Percentiles rank a stretch among this genome's conserved stretches.
Conservation (phyloP, 92 coral and sea anemone genomes). For the Micromussa lordhowensis region DNA sequence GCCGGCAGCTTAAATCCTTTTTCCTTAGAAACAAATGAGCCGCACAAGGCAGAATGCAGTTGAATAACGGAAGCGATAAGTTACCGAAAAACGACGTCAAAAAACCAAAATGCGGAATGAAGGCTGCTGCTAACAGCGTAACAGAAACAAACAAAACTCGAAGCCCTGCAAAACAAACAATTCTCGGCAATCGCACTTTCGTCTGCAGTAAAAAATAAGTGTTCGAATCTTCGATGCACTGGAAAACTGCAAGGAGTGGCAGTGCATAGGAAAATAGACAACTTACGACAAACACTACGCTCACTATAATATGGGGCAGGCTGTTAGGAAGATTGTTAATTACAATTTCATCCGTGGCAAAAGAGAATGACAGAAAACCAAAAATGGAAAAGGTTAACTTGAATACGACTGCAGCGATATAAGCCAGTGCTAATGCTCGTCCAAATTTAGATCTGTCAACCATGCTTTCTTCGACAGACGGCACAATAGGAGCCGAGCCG, state of each 20-base stretch:
- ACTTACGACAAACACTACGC: conserved; percentile 40
- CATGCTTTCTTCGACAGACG: conserved; percentile 64
- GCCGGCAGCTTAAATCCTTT: neutral
- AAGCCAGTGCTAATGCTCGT: conserved; percentile 44
- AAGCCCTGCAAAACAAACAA: conserved; percentile 6
- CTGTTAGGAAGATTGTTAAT: conserved; percentile 60
- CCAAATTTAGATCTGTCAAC: conserved; percentile 53
- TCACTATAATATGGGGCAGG: conserved; percentile 11
- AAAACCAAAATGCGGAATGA: conserved; percentile 63
- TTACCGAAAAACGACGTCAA: conserved; percentile 53
- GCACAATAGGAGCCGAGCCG: conserved; percentile 46
- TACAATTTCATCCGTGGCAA: conserved; percentile 53
- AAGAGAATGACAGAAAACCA: conserved; percentile 59
- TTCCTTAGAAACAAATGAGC: conserved; percentile 19
- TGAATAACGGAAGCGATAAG: conserved; percentile 51
- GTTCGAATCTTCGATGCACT: conserved; percentile 36
- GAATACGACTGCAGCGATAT: conserved; percentile 33
- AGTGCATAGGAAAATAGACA: conserved; percentile 50
- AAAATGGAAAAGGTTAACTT: conserved; percentile 54
- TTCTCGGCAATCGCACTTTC: neutral
- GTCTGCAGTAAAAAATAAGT: neutral
- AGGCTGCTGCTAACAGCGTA: conserved; percentile 46
- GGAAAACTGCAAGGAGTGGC: conserved; percentile 47
- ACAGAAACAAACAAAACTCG: conserved; percentile 48
- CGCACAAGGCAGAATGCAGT: conserved; percentile 50